A percentile compares a stretch with the other conserved stretches of the same genome.
Conservation (phyloP, 2,888 invertebrate species). For the Hirtodrosophila cameraria region DNA sequence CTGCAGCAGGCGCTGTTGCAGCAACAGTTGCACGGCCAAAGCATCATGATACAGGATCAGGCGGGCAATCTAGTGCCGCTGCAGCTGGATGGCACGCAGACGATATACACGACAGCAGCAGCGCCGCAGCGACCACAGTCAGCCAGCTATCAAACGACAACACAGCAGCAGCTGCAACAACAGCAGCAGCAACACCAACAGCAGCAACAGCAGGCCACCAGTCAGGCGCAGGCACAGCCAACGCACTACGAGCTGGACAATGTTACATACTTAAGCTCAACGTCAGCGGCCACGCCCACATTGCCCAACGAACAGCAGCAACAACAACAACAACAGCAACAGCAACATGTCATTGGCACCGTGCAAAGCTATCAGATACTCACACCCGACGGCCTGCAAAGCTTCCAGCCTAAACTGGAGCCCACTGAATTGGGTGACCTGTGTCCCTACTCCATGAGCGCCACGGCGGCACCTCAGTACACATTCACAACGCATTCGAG, state of each 20-base stretch:
- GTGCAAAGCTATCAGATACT: slow-evolving; percentile 83
- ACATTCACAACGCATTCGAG: slow-evolving; percentile 78
- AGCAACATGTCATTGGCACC: slow-evolving; percentile 81
- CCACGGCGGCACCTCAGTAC: slow-evolving; percentile 73
- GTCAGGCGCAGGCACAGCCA: slow-evolving; percentile 67
- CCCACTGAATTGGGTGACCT: slow-evolving; percentile 73
- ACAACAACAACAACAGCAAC: slow-evolving; percentile 53
- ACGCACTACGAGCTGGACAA: slow-evolving; percentile 82
- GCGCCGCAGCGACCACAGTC: slow-evolving; percentile 52
- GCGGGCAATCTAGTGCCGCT: slow-evolving; percentile 82
- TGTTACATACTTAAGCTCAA: slow-evolving; percentile 80
- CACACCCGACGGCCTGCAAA: slow-evolving; percentile 82
- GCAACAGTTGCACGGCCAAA: slow-evolving; percentile 82
- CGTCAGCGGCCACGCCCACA: slow-evolving; percentile 73
- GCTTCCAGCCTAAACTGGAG: slow-evolving; percentile 79
- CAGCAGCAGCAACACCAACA: slow-evolving; percentile 45
- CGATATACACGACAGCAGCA: slow-evolving; percentile 77
- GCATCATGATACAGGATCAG: slow-evolving; percentile 83
- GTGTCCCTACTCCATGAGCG: slow-evolving; percentile 78
- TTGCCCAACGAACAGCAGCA: slow-evolving; percentile 68
- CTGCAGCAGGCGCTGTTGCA: slow-evolving; percentile 82
- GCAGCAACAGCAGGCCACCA: slow-evolving; percentile 50
- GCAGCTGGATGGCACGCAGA: slow-evolving; percentile 80
- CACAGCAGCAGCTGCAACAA: slow-evolving; percentile 69
- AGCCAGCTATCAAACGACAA: slow-evolving; percentile 64